Evolutionary conservation across 1,140 invertebrate species (phyloP), one percentile per base, ranked within the genome.

Genomic region (Pteromalus puparum): DNA sequence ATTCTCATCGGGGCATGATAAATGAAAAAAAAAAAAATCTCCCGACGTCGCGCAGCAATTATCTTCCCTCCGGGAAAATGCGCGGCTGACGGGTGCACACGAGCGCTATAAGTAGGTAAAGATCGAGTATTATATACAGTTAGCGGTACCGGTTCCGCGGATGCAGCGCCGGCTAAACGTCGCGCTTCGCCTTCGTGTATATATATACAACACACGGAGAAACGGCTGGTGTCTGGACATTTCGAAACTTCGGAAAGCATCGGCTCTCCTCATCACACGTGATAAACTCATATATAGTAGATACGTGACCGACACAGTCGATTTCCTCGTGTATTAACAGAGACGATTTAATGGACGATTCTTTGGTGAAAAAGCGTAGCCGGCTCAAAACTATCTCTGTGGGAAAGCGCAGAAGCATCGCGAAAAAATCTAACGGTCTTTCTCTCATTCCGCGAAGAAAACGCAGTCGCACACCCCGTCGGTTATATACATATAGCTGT

Each of bases 51-150:
- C 38, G 24, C 75, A 30, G 72, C 46, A 70, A 78, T 83, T 72
- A 77, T 76, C 46, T 34, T 26, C 34, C 15, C 38, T 65, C n/a
- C 48, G 61, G 38, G 81, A 76, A 77, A 82, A 42, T 42, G 38
- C 70, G 75, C 75, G 26, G 28, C 48, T 10, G 38, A 24, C 68
- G 68, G 38, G 75, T 46, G 24, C 48, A 26, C 74, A 38, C 26
- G 53, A 61, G 61, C 67, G 1, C 68, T 53, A 79, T 65, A 85
- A 85, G 84, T 85, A 82, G 80, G 76, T 85, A 85, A 82, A 82
- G 80, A 85, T 82, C 84, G 26, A 81, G 73, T 74, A 85, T 85
- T 76, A 77, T 85, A 67, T 78, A 85, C 84, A 85, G 84, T 85
- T 85, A 85, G 84, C 75, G 72, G 81, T 82, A 85, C 84, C 80